Evolutionary conservation across 1,140 invertebrate genomes (phyloP), one percentile per base, ranked within the genome.

Genomic region (Aricia agestis): DNA sequence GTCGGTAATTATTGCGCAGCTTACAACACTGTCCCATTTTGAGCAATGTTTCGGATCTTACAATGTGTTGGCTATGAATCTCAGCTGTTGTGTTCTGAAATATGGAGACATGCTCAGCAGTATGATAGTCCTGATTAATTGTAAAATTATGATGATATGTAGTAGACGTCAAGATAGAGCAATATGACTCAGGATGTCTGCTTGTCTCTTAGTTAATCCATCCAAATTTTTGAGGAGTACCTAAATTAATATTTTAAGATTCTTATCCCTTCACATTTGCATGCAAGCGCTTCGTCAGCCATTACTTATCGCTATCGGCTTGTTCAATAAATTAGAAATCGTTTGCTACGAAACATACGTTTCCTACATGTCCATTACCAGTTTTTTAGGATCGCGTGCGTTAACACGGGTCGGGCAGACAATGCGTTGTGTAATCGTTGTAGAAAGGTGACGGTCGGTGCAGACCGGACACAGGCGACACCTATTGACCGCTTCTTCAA

Each of bases 341-440:
- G 36, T 36, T 52, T 45, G 9, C 1, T 45, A 6, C 5, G 10
- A 52, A 11, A 13, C 9, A 15, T 52, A 15, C 45, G 45, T 52
- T 52, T 52, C 45, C 45, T 52, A 52, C 45, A 52, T 52, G 45
- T 11, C 45, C 10, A 52, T 52, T 15, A 52, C 45, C 45, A 52
- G 45, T 52, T 52, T 52, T 52, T 52, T 52, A 52, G 45, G 45
- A 52, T 52, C 45, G 45, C 45, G 45, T 52, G 45, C 45, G 45
- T 52, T 52, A 13, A 52, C 45, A 52, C 45, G 45, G 11, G 45
- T 52, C 13, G 45, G 19, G 13, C 69, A 66, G 41, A 80, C 75
- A 74, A 76, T 74, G 69, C 71, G 71, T 80, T 81, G 73, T 70
- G 70, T 72, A 78, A 80, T 70, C 61, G 63, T 58, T 59, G 59